These are phyloP conservation scores for Athene noctua DNA, from an alignment of 2,113 vertebrate genomes.

Conservation along the genomic window DNA sequence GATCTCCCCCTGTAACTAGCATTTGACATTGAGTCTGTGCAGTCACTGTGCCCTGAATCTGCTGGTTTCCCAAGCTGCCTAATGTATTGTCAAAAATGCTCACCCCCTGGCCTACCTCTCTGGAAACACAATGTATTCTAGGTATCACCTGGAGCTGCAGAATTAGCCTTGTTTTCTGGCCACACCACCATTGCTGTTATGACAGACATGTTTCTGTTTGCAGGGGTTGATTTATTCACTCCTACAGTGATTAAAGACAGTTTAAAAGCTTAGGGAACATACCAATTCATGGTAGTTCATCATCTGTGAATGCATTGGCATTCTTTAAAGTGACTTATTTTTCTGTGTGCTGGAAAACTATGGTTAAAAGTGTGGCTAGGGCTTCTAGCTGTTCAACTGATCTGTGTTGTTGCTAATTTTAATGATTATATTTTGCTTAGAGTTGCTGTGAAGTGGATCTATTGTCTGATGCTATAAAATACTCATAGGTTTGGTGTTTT, in stretches of 20 bases:
- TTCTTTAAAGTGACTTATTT: background rate
- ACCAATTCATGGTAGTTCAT: background rate
- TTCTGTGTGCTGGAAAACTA: background rate
- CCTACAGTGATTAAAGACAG: background rate
- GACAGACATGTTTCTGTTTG: background rate
- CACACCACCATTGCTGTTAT: rapidly evolving
- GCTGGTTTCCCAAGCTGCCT: background rate
- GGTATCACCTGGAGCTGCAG: background rate
- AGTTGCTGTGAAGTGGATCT: background rate
- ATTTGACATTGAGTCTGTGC: background rate
- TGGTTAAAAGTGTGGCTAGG: background rate
- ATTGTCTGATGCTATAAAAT: background rate
- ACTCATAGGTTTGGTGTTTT: background rate
- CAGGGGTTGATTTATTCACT: background rate
- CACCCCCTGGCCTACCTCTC: rapidly evolving
- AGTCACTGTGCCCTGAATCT: background rate
- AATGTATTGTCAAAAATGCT: background rate
- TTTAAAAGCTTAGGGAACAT: background rate
- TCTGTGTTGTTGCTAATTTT: background rate
- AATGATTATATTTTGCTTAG: background rate
- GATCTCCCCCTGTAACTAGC: background rate
- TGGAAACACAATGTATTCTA: background rate
- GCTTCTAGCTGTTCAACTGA: background rate
- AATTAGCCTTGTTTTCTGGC: background rate
- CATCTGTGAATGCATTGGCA: background rate